Percentiles rank a stretch among this genome's conserved stretches.
Conservation (phyloP, 1,140 invertebrate species). For the Vanessa tameamea region DNA sequence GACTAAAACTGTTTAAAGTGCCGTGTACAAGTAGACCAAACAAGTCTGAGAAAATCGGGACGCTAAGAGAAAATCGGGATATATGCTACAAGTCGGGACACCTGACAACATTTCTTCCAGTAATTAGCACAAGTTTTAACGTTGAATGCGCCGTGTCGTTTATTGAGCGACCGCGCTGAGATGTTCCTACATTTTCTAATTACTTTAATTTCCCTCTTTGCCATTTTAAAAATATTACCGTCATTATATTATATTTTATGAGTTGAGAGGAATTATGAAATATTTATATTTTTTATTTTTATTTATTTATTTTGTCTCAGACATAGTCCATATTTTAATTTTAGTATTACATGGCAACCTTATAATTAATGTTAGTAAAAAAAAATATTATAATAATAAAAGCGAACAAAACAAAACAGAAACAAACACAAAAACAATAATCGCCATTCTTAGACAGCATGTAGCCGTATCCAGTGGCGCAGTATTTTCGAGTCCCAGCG, state of each 20-base stretch:
- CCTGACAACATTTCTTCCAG: slow-evolving; percentile 4
- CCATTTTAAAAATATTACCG: slow-evolving; percentile 9
- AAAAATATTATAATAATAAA: no score
- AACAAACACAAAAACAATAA: no score
- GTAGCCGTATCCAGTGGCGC: no score
- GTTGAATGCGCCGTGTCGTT: neutral
- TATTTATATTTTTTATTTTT: no score
- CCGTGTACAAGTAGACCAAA: neutral
- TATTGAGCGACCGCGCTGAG: neutral
- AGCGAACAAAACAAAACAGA: no score
- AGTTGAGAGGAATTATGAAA: neutral
- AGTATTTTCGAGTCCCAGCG: no score
- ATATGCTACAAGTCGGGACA: neutral
- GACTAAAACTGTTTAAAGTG: neutral
- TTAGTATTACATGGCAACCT: no score
- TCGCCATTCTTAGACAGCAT: no score
- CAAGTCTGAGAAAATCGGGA: slow-evolving; percentile 1
- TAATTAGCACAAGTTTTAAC: slow-evolving; percentile 13
- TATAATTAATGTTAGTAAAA: no score
- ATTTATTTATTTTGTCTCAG: no score
- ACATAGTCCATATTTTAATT: no score
- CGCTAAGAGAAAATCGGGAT: slow-evolving; percentile 1
- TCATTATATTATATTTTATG: slow-evolving; percentile 10
- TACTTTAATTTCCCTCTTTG: slow-evolving; percentile 2
- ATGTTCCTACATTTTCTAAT: slow-evolving; percentile 7